Base-by-base conservation (phyloP, 2,888 invertebrate species). In the Spodoptera picta region DNA sequence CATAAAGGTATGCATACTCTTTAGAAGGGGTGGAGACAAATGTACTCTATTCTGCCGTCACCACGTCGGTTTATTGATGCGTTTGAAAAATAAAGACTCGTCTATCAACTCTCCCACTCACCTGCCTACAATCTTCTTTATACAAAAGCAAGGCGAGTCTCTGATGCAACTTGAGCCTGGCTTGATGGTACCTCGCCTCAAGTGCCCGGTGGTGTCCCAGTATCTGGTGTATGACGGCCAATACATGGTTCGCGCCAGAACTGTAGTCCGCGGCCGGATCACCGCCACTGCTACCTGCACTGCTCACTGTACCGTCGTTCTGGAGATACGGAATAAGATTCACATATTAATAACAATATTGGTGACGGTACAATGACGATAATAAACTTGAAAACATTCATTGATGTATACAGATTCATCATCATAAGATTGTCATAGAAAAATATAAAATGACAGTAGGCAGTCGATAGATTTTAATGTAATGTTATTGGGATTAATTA, bases 71-170 rank as follows among this genome's bases (percentile, higher is more conserved):
- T 19, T 19, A 19, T 19, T 19, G 19, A 19, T 19, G 19, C 19
- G 19, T 19, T 19, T 19, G 2, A 19, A 19, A 19, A 14, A 14
- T 14, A 14, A 19, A 19, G 6, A 4, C 6, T 31, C 27, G 48
- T 19, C 2, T 48, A 44, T 45, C 6, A 24, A 70, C 1, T 4
- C 6, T 19, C 0, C 1, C 12, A 69, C 86, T 74, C 73, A 97
- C 98, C 96, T 99, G 99, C 90, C 98, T 97, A 53, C 99, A 99
- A 90, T 99, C 99, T 89, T 99, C 99, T 92, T 99, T 99, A 90
- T 99, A 99, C 49, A 99, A 95, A 69, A 97, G 95, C 80, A 99
- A 95, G 9, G 99, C 99, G 44, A 99, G 95, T 75, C 98, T 95
- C 92, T 99, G 99, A 90, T 99, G 99, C 63, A 99, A 95, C 89